Evolutionary conservation across 2,888 invertebrate species (phyloP), one percentile per base, ranked within the genome.

Genomic region (Diaphora mendica): DNA sequence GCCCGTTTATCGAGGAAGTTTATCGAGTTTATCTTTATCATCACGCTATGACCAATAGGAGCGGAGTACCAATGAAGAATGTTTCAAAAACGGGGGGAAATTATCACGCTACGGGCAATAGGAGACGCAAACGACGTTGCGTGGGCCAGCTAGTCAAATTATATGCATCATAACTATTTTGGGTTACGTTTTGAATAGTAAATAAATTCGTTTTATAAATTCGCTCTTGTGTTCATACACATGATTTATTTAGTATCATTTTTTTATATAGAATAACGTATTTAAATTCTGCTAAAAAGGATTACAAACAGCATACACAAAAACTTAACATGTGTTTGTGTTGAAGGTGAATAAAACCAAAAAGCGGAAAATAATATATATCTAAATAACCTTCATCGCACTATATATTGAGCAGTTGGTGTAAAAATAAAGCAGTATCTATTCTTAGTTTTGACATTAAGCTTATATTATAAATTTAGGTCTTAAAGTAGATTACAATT

Each of bases 331-430:
- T 30, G 15, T 62, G 30, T 17, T 30, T 17, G 30, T 17, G 26
- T 17, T 62, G 62, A 65, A 65, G 64, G 64, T 65, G 9, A 65
- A n/a, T n/a, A 65, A 65, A 65, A 64, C 64, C 30, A 64, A 64
- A 35, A 64, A 23, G 64, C 64, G 26, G 59, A 59, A 59, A 59
- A 59, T 26, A 30, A 64, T 64, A 30, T 17, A 0, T 55, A 64
- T 35, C 20, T 35, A 35, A 64, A 35, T 64, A 64, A 23, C 39
- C 64, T 65, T 65, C 39, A 13, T 35, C 9, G 9, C 33, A 65
- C 23, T 65, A 65, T 65, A 65, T 65, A 65, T 65, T 39, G 5
- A 23, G n/a, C 39, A 9, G 64, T 65, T 11, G 3, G 1, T 39
- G 3, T 35, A 35, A 1, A 35, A 35, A 3, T n/a, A 3, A 35